phyloP scores from a whole-genome alignment of 2,113 vertebrate species.

The Camelus dromedarius region DNA sequence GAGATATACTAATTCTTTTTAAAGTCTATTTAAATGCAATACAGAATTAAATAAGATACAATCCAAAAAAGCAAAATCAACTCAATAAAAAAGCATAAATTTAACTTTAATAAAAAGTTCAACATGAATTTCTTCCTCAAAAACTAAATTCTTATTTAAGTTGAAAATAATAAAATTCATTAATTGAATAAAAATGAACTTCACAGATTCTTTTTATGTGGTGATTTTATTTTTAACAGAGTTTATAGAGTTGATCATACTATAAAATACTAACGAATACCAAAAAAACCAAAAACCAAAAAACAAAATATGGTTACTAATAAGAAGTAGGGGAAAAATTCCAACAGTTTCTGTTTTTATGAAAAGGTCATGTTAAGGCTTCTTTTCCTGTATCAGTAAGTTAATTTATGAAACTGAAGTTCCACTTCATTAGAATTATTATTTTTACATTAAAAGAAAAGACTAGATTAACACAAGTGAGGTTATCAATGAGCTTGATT shows the following conservation, averaged over 20 bases:
- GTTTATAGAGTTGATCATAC: neutral
- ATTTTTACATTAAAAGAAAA: slow-evolving; percentile 16
- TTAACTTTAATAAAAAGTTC: neutral
- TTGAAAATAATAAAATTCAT: slow-evolving; percentile 9
- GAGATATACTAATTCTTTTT: neutral
- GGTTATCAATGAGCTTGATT: neutral
- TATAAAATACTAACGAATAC: neutral
- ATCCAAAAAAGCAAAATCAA: neutral
- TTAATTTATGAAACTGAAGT: slow-evolving; percentile 43
- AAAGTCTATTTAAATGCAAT: neutral
- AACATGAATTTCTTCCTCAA: neutral
- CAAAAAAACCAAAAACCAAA: neutral
- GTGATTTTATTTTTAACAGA: slow-evolving; percentile 39
- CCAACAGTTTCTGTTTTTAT: slow-evolving; percentile 18
- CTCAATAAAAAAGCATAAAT: neutral
- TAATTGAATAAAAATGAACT: neutral
- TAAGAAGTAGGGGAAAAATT: neutral
- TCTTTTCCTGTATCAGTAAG: neutral
- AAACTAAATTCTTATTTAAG: slow-evolving; percentile 29
- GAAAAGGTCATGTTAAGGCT: neutral
- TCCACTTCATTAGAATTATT: neutral
- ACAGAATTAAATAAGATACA: neutral
- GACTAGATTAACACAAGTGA: neutral
- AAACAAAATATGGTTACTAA: neutral
- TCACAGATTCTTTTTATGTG: neutral